These are phyloP conservation scores for Falco cherrug DNA, from an alignment of 2,797 vertebrate genomes.

Conservation along the genomic window DNA sequence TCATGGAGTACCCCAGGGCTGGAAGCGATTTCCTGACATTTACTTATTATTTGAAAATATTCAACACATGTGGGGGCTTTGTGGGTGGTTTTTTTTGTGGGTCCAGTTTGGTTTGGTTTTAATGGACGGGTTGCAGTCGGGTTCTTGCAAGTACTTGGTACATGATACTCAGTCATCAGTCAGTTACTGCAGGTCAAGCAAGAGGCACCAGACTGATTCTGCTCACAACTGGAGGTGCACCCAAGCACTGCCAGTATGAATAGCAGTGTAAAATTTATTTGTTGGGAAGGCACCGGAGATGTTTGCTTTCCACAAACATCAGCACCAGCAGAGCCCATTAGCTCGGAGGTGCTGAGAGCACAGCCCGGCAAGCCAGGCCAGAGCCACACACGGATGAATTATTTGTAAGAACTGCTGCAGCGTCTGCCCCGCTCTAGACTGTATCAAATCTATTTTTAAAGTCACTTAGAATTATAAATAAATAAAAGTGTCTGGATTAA, in stretches of 20 bases:
- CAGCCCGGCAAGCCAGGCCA: slow-evolving; percentile 2
- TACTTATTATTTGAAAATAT: slow-evolving; percentile 19
- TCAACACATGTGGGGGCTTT: neutral
- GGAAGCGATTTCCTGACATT: slow-evolving; percentile 15
- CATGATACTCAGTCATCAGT: neutral
- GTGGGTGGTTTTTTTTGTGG: neutral
- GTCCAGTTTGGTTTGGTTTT: neutral
- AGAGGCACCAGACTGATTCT: neutral
- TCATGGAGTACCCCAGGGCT: neutral
- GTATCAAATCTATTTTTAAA: slow-evolving; percentile 58
- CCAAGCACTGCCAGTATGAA: neutral
- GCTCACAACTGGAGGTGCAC: neutral
- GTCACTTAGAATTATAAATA: slow-evolving; percentile 64
- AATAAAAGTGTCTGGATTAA: slow-evolving; percentile 42
- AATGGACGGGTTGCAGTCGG: neutral
- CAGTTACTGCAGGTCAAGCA: neutral
- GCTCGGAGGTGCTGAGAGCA: neutral
- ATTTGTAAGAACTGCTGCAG: slow-evolving; percentile 41
- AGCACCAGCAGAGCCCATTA: fast-evolving
- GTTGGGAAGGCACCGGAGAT: neutral
- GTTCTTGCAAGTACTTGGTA: neutral
- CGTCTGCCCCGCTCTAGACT: neutral
- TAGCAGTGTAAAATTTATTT: neutral
- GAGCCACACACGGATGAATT: slow-evolving; percentile 4
- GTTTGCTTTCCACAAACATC: neutral